A percentile compares a stretch with the other conserved stretches of the same genome.
These are phyloP conservation scores for Acleris literana DNA, from an alignment of 2,888 invertebrate genomes.

Conservation along the genomic window DNA sequence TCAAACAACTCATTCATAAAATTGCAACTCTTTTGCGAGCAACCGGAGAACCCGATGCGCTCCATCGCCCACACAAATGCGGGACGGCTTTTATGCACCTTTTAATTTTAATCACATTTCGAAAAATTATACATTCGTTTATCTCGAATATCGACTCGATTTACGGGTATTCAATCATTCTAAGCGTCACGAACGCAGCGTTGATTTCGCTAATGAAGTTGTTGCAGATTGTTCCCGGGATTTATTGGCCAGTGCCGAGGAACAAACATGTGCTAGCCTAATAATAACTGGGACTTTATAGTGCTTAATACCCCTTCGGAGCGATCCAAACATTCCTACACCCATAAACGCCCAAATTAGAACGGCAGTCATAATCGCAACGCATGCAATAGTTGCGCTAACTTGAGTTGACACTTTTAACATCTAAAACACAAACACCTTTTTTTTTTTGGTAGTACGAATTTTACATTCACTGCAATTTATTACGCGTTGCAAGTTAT, in stretches of 20 bases:
- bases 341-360: constrained; percentile 49
- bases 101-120: constrained; percentile 49
- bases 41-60: constrained; percentile 68
- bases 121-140: constrained; percentile 47
- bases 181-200: constrained; percentile 51
- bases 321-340: constrained; percentile 61
- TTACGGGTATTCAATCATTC: constrained; percentile 57
- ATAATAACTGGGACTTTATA: constrained; percentile 72
- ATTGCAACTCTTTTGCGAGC: constrained; percentile 72
- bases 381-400: constrained; percentile 31
- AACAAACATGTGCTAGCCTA: constrained; percentile 73
- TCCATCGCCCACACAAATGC: constrained; percentile 63
- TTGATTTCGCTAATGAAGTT: constrained; percentile 75
- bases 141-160: constrained; percentile 45
- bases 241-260: constrained; percentile 69
- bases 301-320: constrained; percentile 64
- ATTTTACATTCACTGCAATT: too few relatives aligned
- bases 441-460: too few relatives aligned
- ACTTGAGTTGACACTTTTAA: neutral
- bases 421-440: too few relatives aligned
- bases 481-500: too few relatives aligned
- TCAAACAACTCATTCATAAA: constrained; percentile 82
- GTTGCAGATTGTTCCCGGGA: constrained; percentile 69
- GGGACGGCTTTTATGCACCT: constrained; percentile 46
- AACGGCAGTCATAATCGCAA: constrained; percentile 38